Evolutionary conservation across 2,888 invertebrate genomes (phyloP), one percentile per base, ranked within the genome.

Genomic region (Pomacea canaliculata): DNA sequence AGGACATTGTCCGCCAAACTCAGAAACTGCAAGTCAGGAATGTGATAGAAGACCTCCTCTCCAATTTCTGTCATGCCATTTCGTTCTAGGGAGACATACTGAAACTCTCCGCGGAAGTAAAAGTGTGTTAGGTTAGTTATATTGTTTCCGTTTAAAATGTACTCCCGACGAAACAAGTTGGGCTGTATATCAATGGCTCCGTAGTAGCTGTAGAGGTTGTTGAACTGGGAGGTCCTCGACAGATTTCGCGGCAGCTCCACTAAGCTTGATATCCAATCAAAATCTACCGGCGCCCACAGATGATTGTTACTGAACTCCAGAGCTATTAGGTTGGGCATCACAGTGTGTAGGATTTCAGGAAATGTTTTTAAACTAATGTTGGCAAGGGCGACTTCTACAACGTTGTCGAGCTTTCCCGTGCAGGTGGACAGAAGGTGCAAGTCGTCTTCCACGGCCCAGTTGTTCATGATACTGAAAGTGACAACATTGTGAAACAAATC

Each of bases 101-200:
- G 74, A 19, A 74, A 74, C 2, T 69, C 69, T 27, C 74, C 48
- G 62, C 5, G 48, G 51, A 74, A 74, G 18, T 19, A 59, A 23
- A 74, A 74, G n/a, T 69, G 60, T 4, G 74, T 74, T 23, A 74
- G 69, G 62, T 74, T 74, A 56, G 74, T 69, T 48, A 74, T 74
- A 7, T 16, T 60, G 69, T 74, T 74, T 16, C 68, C 63, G 23
- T 68, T 23, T n/a, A 74, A 51, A 13, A 69, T 19, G n/a, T 48
- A 51, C 16, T 69, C 49, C 23, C 62, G 69, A 48, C 74, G 74
- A 46, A 74, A 74, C 23, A 74, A 49, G 62, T 74, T 46, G 16
- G 74, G 74, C n/a, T 46, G 46, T 59, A 74, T 74, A 59, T 74
- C 62, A 37, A 74, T 68, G 0, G 74, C 67, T 9, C 37, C 19